Percentiles rank a stretch among this genome's conserved stretches.
These are phyloP conservation scores for Alfaro cultratus DNA, from an alignment of 2,797 vertebrate genomes.

Conservation along the genomic window DNA sequence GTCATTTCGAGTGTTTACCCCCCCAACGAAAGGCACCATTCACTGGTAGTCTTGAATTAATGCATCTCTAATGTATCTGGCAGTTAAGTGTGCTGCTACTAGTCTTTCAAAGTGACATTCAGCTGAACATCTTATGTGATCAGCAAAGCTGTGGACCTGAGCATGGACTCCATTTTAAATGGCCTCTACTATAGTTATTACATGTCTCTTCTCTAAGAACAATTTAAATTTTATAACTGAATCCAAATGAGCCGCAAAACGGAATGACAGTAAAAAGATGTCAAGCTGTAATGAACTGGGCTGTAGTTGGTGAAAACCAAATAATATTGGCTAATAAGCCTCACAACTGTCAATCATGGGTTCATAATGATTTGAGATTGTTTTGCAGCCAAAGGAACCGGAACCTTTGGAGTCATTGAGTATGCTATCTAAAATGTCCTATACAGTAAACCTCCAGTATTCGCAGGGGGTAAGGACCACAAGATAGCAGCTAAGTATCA, in stretches of 20 bases:
- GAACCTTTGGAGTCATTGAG: not conserved
- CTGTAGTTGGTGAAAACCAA: not conserved
- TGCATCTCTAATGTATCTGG: constrained; percentile 19
- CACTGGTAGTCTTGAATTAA: constrained; percentile 34
- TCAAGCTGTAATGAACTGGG: not conserved
- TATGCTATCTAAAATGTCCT: not conserved
- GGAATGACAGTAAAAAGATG: not conserved
- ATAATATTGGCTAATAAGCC: not conserved
- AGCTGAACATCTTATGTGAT: constrained; percentile 3
- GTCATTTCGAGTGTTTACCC: constrained; percentile 50
- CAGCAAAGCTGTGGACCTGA: not conserved
- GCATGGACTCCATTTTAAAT: not conserved
- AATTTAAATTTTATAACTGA: not conserved
- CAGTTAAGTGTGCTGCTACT: not conserved
- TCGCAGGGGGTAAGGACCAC: not conserved
- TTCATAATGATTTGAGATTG: not conserved
- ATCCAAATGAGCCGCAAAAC: not conserved
- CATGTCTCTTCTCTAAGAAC: not conserved
- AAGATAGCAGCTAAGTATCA: not conserved
- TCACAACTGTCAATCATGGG: not conserved
- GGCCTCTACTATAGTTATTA: not conserved
- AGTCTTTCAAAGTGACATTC: constrained; percentile 21
- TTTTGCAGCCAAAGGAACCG: not conserved
- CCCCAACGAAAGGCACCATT: constrained; percentile 22
- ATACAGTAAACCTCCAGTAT: not conserved